These are phyloP conservation scores for Cylindroiulus punctatus DNA, from an alignment of 2,888 invertebrate species.

Conservation along the genomic window DNA sequence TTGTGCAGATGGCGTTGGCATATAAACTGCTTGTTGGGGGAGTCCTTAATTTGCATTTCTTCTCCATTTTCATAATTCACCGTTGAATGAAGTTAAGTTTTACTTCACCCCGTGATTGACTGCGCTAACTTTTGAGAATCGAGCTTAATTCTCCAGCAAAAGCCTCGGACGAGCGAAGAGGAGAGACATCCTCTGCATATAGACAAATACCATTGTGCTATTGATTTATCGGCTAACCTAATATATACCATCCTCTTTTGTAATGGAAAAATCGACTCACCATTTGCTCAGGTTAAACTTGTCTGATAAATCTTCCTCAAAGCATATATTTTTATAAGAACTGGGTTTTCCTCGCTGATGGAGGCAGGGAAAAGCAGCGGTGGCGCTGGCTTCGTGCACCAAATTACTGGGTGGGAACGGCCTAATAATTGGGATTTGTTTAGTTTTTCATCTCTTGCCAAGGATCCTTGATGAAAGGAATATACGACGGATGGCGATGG, in stretches of 20 bases:
- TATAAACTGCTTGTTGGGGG: constrained; percentile 19
- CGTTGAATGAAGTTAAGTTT: neutral
- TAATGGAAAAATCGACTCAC: constrained; percentile 23
- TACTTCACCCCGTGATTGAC: constrained; percentile 27
- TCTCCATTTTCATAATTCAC: constrained; percentile 49
- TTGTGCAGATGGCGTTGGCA: constrained; percentile 49
- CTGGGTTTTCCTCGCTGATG: neutral
- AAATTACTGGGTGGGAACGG: neutral
- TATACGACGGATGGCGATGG: neutral
- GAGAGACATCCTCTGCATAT: constrained; percentile 27
- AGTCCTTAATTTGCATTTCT: constrained; percentile 48
- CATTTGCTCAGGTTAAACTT: constrained; percentile 28
- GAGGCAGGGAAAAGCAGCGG: neutral
- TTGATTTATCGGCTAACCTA: constrained; percentile 42
- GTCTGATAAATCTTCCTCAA: constrained; percentile 14
- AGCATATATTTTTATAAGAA: constrained; percentile 25
- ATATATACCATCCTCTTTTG: constrained; percentile 34
- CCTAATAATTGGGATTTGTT: neutral
- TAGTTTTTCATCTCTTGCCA: constrained; percentile 16
- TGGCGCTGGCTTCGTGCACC: neutral
- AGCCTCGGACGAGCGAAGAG: neutral
- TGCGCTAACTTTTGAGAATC: constrained; percentile 40
- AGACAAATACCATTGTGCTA: constrained; percentile 3
- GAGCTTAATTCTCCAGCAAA: neutral
- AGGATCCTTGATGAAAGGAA: neutral